Evolutionary conservation across 2,888 invertebrate genomes (phyloP).

Genomic region (Pyralis farinalis): DNA sequence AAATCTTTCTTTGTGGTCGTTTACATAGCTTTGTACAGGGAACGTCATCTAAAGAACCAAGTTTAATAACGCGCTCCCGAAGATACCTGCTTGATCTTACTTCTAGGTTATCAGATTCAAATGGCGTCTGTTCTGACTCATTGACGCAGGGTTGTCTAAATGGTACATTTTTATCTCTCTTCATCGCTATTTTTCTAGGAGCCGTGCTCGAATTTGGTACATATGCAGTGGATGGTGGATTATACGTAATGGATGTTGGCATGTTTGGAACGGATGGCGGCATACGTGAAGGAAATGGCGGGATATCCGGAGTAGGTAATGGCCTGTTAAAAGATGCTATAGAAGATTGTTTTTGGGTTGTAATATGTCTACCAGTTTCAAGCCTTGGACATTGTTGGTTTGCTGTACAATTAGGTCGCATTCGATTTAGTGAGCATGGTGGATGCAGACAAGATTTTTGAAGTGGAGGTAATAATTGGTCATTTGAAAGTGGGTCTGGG

Average conservation of each 20-base stretch:
- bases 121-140: constrained; percentile 7
- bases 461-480: too few species aligned
- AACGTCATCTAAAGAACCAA: constrained; percentile 11
- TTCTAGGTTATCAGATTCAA: constrained; percentile 8
- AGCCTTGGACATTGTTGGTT: too few species aligned
- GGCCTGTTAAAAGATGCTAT: too few species aligned
- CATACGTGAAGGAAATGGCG: background rate
- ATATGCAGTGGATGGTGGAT: background rate
- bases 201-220: background rate
- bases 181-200: background rate
- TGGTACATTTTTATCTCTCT: background rate
- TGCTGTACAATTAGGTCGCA: too few species aligned
- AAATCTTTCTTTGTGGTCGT: too few species aligned
- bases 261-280: background rate
- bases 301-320: too few species aligned
- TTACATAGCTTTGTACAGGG: background rate
- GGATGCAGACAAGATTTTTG: too few species aligned
- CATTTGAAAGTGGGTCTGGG: too few species aligned
- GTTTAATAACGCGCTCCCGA: constrained; percentile 8
- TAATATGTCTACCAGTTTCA: too few species aligned
- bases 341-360: too few species aligned
- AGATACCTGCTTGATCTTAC: background rate
- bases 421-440: too few species aligned
- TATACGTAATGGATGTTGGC: background rate
- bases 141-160: constrained; percentile 5